A percentile compares a stretch with the other conserved stretches of the same genome.
These are phyloP conservation scores for Bellardia pandia DNA, from an alignment of 2,888 invertebrate genomes.

Conservation along the genomic window DNA sequence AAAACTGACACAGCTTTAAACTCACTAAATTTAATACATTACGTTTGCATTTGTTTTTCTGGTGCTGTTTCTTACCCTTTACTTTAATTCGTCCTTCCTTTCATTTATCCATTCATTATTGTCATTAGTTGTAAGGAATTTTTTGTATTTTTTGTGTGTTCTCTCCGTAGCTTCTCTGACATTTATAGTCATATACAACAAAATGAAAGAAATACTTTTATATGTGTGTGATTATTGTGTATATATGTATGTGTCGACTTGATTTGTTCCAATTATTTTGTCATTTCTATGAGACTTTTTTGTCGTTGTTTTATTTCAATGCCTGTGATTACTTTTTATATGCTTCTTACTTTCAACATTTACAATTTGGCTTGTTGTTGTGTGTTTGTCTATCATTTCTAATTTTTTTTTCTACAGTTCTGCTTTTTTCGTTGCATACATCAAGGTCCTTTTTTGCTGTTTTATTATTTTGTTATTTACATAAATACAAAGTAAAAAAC, in stretches of 20 bases:
- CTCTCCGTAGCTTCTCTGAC: slow-evolving; percentile 18
- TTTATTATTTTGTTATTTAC: slow-evolving; percentile 8
- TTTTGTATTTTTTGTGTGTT: slow-evolving; percentile 20
- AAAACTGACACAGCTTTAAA: not conserved
- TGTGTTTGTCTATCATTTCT: slow-evolving; percentile 30
- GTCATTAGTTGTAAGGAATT: slow-evolving; percentile 63
- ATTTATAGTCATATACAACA: slow-evolving; percentile 23
- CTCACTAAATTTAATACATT: slow-evolving; percentile 4
- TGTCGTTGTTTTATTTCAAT: slow-evolving; percentile 53
- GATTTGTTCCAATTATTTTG: slow-evolving; percentile 73
- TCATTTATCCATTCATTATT: slow-evolving; percentile 56
- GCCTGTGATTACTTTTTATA: slow-evolving; percentile 58
- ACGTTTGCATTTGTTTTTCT: not conserved
- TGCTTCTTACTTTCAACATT: slow-evolving; percentile 42
- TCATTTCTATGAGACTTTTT: slow-evolving; percentile 60
- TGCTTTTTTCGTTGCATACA: slow-evolving; percentile 4
- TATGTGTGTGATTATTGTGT: slow-evolving; percentile 11
- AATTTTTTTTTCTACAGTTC: slow-evolving; percentile 14
- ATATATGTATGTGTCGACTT: slow-evolving; percentile 53
- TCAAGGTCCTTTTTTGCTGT: slow-evolving; percentile 50
- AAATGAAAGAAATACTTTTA: slow-evolving; percentile 36
- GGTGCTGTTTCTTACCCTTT: slow-evolving; percentile 8
- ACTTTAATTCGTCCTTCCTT: slow-evolving; percentile 47
- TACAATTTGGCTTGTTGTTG: slow-evolving; percentile 3
- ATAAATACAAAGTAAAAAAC: slow-evolving; percentile 33